Conservation (phyloP, 1,140 invertebrate genomes). For the Calosoma granatense region DNA sequence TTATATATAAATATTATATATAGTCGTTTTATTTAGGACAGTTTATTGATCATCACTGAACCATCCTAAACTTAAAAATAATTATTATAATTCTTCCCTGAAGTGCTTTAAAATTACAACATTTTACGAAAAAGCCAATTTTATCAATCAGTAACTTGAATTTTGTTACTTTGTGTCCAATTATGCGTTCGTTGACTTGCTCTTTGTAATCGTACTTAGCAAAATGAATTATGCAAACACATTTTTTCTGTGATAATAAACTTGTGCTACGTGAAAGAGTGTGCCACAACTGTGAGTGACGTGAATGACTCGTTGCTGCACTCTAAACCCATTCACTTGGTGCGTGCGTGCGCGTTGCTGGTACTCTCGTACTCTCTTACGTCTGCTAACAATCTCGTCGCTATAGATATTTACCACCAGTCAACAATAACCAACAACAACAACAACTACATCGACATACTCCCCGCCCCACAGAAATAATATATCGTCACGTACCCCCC, state of each 20-base stretch:
- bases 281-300: slow-evolving; percentile 3
- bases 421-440: no score
- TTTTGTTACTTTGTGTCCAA: slow-evolving; percentile 11
- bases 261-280: slow-evolving; percentile 9
- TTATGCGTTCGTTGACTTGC: slow-evolving; percentile 10
- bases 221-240: slow-evolving; percentile 10
- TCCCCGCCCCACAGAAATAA: neutral
- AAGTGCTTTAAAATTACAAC: slow-evolving; percentile 34
- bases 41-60: slow-evolving; percentile 8
- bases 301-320: neutral
- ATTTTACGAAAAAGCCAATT: slow-evolving; percentile 17
- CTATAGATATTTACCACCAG: no score
- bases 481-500: neutral
- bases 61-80: slow-evolving; percentile 22
- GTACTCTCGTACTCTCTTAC: neutral
- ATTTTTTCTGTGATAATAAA: slow-evolving; percentile 14
- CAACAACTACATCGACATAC: neutral
- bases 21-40: slow-evolving; percentile 13
- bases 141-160: slow-evolving; percentile 13
- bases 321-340: no score
- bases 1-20: slow-evolving; percentile 22
- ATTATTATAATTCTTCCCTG: slow-evolving; percentile 35
- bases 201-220: slow-evolving; percentile 13
- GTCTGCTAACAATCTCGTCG: no score
- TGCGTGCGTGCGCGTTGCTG: neutral